Conservation (phyloP, 2,888 invertebrate genomes). For the Cryptus armator region DNA sequence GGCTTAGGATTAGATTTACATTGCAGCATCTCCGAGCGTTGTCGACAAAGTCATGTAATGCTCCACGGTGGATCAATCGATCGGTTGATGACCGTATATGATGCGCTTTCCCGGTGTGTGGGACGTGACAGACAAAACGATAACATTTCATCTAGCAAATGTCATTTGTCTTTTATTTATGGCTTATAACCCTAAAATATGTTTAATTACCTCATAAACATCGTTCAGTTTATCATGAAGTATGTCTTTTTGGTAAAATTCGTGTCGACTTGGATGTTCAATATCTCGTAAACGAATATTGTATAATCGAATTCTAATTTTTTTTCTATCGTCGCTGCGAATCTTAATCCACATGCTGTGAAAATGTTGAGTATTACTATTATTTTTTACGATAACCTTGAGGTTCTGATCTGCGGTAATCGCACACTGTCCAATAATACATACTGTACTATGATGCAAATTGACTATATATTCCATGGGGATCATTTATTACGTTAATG, state of each 20-base stretch:
- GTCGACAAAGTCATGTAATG: background rate
- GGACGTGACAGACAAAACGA: too few species aligned
- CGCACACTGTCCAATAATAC: background rate
- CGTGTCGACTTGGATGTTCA: too few species aligned
- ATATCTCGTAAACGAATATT: too few species aligned
- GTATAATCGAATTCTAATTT: too few species aligned
- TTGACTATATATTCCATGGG: background rate
- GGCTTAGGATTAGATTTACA: conserved; percentile 3
- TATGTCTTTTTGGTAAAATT: too few species aligned
- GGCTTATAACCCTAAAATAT: too few species aligned
- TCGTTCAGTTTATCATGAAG: too few species aligned
- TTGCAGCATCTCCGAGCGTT: background rate
- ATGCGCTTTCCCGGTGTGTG: too few species aligned
- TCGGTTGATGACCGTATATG: background rate
- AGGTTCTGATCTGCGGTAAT: background rate
- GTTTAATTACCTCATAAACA: too few species aligned
- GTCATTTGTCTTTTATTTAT: too few species aligned
- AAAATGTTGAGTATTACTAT: too few species aligned
- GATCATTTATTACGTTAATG: background rate
- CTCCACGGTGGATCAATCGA: background rate
- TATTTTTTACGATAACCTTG: background rate
- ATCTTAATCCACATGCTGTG: background rate
- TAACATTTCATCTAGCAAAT: too few species aligned
- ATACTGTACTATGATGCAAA: background rate
- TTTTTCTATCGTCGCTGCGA: background rate